Percentiles rank a stretch among this genome's conserved stretches.
Conservation (phyloP, 2,797 vertebrate species). For the Falco columbarius region DNA sequence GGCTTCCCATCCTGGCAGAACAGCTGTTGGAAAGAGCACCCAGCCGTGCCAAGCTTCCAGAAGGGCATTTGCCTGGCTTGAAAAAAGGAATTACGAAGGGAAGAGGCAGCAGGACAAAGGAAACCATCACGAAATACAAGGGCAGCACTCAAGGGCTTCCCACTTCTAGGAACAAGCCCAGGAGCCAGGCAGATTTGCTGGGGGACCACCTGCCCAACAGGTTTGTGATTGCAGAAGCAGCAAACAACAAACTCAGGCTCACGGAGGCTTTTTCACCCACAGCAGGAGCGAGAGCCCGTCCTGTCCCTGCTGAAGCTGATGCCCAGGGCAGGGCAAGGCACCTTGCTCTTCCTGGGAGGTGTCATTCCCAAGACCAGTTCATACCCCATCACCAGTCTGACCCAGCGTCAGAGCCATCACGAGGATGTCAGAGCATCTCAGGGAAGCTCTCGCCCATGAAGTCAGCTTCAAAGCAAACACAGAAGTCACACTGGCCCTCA, state of each 20-base stretch:
- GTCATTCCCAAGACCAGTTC: background rate
- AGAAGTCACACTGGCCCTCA: background rate
- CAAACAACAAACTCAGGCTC: background rate
- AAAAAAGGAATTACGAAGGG: background rate
- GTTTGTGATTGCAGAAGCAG: background rate
- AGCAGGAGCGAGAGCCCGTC: fast-evolving
- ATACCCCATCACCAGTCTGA: background rate
- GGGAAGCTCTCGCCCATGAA: background rate
- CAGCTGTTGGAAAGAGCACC: background rate
- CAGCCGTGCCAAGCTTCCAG: background rate
- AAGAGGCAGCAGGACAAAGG: background rate
- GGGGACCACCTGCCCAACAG: fast-evolving
- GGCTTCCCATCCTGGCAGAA: fast-evolving
- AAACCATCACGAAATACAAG: background rate
- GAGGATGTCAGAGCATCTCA: background rate
- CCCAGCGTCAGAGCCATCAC: fast-evolving
- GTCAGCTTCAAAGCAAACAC: background rate
- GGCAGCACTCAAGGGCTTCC: background rate
- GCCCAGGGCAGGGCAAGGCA: background rate
- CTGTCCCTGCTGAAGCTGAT: fast-evolving
- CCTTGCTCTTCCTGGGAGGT: background rate
- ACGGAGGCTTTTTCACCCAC: background rate
- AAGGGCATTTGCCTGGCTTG: background rate
- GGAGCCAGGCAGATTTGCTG: background rate
- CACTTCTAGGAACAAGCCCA: fast-evolving